Percentiles rank a stretch among this genome's conserved stretches.
phyloP scores from a whole-genome alignment of 2,888 invertebrate genomes.

The Eupeodes luniger region DNA sequence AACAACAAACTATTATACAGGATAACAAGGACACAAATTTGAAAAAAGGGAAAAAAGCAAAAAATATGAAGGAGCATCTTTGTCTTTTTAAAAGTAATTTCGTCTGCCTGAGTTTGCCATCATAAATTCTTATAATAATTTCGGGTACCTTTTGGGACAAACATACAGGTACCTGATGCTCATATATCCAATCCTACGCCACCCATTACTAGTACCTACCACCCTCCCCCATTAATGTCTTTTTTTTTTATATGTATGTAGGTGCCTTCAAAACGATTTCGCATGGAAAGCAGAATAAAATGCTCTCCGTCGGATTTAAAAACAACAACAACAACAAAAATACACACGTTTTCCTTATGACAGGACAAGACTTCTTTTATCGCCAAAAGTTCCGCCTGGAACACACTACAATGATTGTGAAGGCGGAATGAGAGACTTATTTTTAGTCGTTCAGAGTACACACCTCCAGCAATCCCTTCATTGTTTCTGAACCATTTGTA shows the following conservation, averaged over 20 bases:
- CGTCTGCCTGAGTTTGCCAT: not conserved
- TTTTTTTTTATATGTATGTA: not conserved
- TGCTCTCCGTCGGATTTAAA: not conserved
- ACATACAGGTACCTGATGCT: not conserved
- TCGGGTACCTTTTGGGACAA: conserved; percentile 29
- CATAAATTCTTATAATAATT: conserved; percentile 63
- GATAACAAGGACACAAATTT: conserved; percentile 29
- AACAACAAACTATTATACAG: conserved; percentile 3
- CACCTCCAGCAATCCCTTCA: no score
- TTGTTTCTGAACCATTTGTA: no score
- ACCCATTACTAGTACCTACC: not conserved
- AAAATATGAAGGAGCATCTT: conserved; percentile 34
- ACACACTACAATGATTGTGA: no score
- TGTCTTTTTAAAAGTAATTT: conserved; percentile 35
- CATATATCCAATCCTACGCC: not conserved
- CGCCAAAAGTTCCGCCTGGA: no score
- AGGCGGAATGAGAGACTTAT: no score
- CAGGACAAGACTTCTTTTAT: no score
- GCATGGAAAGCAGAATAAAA: conserved; percentile 8
- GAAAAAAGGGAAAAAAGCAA: conserved; percentile 16
- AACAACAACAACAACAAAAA: no score
- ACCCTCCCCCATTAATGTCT: not conserved
- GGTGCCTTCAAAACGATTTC: conserved; percentile 1
- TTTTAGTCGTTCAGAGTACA: no score
- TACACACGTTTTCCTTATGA: no score